Percentiles rank a stretch among this genome's conserved stretches.
Conservation (phyloP, 1,140 invertebrate species). For the Heliconius himera region DNA sequence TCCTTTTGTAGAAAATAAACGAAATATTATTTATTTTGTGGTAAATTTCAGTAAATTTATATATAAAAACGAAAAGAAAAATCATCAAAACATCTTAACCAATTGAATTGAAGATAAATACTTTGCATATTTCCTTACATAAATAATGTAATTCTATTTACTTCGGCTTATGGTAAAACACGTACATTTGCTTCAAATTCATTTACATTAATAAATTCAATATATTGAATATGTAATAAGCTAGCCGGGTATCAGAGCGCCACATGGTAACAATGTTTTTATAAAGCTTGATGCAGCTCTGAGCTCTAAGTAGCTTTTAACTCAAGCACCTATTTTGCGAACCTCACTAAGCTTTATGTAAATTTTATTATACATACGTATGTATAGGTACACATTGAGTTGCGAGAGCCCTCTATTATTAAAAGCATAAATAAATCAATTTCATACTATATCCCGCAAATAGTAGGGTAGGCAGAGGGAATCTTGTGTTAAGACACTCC, state of each 20-base stretch:
- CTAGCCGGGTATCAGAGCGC: background rate
- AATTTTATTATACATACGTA: background rate
- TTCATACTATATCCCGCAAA: no score
- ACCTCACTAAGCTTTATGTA: slow-evolving; percentile 2
- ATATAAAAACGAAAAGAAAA: background rate
- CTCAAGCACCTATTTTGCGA: background rate
- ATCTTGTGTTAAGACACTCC: no score
- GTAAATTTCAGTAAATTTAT: background rate
- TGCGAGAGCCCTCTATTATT: background rate
- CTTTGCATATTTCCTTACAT: background rate
- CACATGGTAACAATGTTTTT: slow-evolving; percentile 14
- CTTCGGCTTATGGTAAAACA: background rate
- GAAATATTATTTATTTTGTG: background rate
- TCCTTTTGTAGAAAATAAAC: background rate
- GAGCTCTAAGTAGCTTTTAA: slow-evolving; percentile 15
- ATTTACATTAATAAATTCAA: background rate
- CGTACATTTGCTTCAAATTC: background rate
- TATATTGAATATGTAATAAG: slow-evolving; percentile 5
- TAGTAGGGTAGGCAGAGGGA: no score
- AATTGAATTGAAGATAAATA: no score
- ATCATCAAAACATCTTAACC: background rate
- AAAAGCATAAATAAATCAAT: no score
- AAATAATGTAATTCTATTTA: background rate
- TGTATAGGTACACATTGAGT: background rate
- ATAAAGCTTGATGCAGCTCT: slow-evolving; percentile 8